Conservation (phyloP, 2,797 vertebrate genomes). For the Lepilemur ruficaudatus region DNA sequence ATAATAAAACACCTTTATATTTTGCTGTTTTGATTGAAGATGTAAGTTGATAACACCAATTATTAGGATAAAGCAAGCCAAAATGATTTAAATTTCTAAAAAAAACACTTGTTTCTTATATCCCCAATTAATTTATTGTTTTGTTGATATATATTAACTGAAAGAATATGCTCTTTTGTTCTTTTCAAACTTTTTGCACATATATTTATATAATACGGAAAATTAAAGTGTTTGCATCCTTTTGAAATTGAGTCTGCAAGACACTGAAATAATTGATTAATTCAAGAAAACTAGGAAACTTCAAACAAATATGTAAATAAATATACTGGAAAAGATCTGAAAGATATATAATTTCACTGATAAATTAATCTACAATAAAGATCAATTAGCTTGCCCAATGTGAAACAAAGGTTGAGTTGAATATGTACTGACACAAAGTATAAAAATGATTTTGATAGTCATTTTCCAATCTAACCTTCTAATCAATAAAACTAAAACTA, state of each 20-base stretch:
- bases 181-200: not conserved
- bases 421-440: not conserved
- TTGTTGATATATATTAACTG: not conserved
- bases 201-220: not conserved
- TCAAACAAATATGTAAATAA: not conserved
- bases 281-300: not conserved
- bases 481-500: not conserved
- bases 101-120: not conserved
- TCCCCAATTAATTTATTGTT: not conserved
- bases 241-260: not conserved
- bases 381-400: not conserved
- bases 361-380: not conserved
- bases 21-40: not conserved
- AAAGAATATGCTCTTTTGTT: not conserved
- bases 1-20: not conserved
- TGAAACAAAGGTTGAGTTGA: not conserved
- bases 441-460: not conserved
- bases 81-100: not conserved
- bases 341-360: constrained; percentile 15
- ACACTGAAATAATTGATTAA: not conserved
- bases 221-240: not conserved
- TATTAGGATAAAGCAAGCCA: not conserved
- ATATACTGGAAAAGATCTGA: not conserved
- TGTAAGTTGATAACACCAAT: not conserved
- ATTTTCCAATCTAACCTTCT: not conserved